Evolutionary conservation across 2,797 vertebrate species (phyloP), one percentile per base, ranked within the genome.

Genomic region (Sebastes wilsoni): DNA sequence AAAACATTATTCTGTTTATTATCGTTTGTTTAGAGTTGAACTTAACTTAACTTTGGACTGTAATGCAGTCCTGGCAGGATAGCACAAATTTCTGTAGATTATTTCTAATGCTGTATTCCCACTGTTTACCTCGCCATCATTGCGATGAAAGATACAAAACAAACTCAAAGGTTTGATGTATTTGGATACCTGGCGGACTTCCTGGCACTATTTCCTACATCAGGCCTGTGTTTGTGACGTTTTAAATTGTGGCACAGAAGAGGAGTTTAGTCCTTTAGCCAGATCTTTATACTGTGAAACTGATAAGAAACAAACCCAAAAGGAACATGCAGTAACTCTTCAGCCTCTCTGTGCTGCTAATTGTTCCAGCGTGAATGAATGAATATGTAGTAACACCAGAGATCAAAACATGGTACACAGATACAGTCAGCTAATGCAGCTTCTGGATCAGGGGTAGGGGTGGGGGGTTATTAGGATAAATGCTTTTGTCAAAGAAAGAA

Each of bases 401-500:
- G 36, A 72, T n/a, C 34, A 38, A 56, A 79, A 70, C 65, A 14
- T 2, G 28, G 16, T 10, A 6, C 25, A 5, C 16, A 10, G 28
- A 60, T 10, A 60, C 8, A 58, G 23, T 16, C 55, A 25, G 25
- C 25, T 28, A 46, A 46, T 46, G 42, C 42, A 46, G 42, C 42
- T 3, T 18, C 42, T 46, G 42, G 42, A 46, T 46, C 42, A 46
- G 42, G 42, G 1, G 49, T 52, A 4, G 7, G 20, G 8, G 8
- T 20, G 4, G 20, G 49, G 8, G 36, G 36, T 14, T 52, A 20
- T n/a, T 52, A 52, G 18, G 16, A n/a, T 52, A 52, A 52, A 52
- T 60, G 61, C 55, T 75, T 83, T 81, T 71, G 67, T 84, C 52
- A 67, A 67, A 80, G 28, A 85, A 64, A 55, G 28, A 66, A 52